These are phyloP conservation scores for Clangula hyemalis DNA, from an alignment of 2,797 vertebrate genomes.

Conservation along the genomic window DNA sequence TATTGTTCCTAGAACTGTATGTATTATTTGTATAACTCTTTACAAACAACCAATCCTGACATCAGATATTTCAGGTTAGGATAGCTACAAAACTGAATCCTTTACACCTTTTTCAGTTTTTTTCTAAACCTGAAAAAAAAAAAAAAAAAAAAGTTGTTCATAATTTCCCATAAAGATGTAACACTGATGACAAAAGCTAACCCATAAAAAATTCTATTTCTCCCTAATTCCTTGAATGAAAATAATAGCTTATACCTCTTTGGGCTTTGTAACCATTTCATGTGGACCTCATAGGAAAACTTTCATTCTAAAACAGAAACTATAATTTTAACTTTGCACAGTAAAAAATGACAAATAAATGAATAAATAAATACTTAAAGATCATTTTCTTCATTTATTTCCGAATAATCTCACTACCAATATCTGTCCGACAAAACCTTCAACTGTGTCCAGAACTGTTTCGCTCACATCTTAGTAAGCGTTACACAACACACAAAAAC, in stretches of 20 bases:
- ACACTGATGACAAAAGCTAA: background rate
- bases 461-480: background rate
- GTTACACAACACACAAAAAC: background rate
- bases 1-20: background rate
- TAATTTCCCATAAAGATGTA: background rate
- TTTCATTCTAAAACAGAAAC: background rate
- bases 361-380: background rate
- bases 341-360: background rate
- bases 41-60: background rate
- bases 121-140: background rate
- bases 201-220: background rate
- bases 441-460: background rate
- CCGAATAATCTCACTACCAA: background rate
- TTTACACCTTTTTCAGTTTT: background rate
- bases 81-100: background rate
- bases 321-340: background rate
- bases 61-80: background rate
- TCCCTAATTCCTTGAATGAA: background rate
- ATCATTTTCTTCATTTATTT: background rate
- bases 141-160: background rate
- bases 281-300: background rate
- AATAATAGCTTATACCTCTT: background rate
- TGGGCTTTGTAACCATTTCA: background rate
- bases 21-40: background rate
- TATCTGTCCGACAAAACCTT: background rate